These are phyloP conservation scores for Australoheros facetus DNA, from an alignment of 2,797 vertebrate species.

Conservation along the genomic window DNA sequence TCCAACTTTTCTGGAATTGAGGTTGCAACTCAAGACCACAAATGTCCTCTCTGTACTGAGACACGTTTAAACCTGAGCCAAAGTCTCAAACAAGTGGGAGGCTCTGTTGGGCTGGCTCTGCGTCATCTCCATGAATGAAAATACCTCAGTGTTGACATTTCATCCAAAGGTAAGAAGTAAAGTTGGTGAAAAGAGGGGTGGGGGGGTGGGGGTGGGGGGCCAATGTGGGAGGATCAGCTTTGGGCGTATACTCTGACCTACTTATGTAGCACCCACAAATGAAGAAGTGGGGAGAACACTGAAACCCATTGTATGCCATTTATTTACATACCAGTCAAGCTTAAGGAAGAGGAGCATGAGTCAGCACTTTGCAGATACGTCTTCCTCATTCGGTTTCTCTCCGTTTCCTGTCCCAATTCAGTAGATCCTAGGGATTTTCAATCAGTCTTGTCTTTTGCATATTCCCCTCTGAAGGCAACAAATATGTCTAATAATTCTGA, in stretches of 20 bases:
- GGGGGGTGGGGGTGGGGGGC: neutral
- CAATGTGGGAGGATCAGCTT: slow-evolving; percentile 8
- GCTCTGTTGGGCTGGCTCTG: accelerated
- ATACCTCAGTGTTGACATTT: slow-evolving; percentile 49
- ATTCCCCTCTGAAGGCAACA: neutral
- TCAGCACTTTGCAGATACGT: slow-evolving; percentile 40
- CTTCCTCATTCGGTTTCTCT: slow-evolving; percentile 29
- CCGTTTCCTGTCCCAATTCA: slow-evolving; percentile 41
- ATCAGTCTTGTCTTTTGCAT: neutral
- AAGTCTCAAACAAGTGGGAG: neutral
- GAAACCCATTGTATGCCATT: neutral
- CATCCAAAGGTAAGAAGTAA: slow-evolving; percentile 13
- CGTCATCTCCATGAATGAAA: slow-evolving; percentile 8
- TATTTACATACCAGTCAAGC: neutral
- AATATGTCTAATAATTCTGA: neutral
- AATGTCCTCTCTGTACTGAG: neutral
- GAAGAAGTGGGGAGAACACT: neutral
- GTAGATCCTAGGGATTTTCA: neutral
- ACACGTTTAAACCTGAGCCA: neutral
- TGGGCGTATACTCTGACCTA: slow-evolving; percentile 47
- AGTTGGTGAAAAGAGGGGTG: neutral
- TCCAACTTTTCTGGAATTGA: neutral
- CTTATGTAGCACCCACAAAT: slow-evolving; percentile 29
- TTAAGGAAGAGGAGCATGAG: slow-evolving; percentile 32
- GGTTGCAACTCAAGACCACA: neutral